Evolutionary conservation across 1,140 invertebrate species (phyloP), one percentile per base, ranked within the genome.

Genomic region (Teleogryllus occipitalis): DNA sequence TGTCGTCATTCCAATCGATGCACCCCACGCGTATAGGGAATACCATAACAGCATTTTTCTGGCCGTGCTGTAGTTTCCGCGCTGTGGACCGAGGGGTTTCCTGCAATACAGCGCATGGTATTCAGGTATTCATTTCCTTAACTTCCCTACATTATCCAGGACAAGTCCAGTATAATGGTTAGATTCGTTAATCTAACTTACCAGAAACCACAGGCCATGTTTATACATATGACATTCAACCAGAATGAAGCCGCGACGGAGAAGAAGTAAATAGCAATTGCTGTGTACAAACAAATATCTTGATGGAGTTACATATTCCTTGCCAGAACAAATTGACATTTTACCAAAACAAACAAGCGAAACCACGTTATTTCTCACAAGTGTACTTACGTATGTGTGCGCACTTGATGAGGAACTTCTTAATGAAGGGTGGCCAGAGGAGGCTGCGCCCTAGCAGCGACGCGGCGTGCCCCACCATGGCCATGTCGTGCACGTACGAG

Each of bases 171-270:
- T 39, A 7, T 65, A 65, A 65, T 65, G 54, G 18, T 65, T 65
- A 1, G 54, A 1, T 3, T 0, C 18, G 54, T 65, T 2, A 18
- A 18, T 65, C 10, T 3, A 10, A 65, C 54, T 65, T 65, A 65
- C 54, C 54, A 65, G 54, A 65, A 65, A 65, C 54, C 54, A 65
- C 54, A 65, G 54, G 7, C 18, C 54, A 65, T 65, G 54, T 65
- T 65, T 65, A 65, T 65, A 65, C 54, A 65, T 65, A 65, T 65
- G 18, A 65, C 54, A 65, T 65, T 65, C 54, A 65, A 65, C 54
- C 54, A 65, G 54, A 65, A 65, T 14, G 54, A 10, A 14, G 54
- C 54, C 0, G 54, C 54, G 10, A 65, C 54, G 10, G 54, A 65
- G 18, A 18, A 14, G 54, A 18, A 65, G 18, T 65, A 65, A 14